These are phyloP conservation scores for Enteromius argenteus DNA, from an alignment of 2,797 vertebrate species.

Conservation along the genomic window DNA sequence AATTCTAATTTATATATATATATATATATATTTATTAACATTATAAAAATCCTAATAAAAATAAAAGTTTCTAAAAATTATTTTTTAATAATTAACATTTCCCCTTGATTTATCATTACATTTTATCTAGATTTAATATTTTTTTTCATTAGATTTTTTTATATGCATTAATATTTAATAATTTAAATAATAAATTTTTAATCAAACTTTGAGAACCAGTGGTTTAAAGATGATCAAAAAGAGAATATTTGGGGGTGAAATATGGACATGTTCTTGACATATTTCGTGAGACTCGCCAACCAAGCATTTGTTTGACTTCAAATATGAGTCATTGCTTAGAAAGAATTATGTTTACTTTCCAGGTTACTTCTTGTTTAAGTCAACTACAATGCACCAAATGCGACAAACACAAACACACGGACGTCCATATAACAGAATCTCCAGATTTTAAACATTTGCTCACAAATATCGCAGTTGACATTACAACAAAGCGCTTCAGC, in stretches of 20 bases:
- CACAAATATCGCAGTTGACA: background rate
- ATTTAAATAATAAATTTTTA: background rate
- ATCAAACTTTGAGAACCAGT: background rate
- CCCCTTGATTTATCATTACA: too few species aligned
- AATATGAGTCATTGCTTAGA: background rate
- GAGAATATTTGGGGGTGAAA: background rate
- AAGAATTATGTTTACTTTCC: background rate
- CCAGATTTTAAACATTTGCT: background rate
- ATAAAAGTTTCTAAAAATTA: too few species aligned
- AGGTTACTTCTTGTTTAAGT: background rate
- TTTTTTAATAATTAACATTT: too few species aligned
- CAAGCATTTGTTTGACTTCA: conserved; percentile 19
- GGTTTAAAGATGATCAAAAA: background rate
- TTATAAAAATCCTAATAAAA: too few species aligned
- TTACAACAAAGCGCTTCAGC: background rate
- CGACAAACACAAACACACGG: too few species aligned
- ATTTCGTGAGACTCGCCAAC: background rate
- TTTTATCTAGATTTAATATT: too few species aligned
- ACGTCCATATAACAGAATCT: background rate
- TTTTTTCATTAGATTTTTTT: too few species aligned
- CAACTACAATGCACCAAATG: background rate
- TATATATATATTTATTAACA: too few species aligned
- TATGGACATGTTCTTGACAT: background rate
- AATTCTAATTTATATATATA: background rate
- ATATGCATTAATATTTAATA: background rate